phyloP scores from a whole-genome alignment of 2,888 invertebrate species.

The Cylloceria caligata region DNA sequence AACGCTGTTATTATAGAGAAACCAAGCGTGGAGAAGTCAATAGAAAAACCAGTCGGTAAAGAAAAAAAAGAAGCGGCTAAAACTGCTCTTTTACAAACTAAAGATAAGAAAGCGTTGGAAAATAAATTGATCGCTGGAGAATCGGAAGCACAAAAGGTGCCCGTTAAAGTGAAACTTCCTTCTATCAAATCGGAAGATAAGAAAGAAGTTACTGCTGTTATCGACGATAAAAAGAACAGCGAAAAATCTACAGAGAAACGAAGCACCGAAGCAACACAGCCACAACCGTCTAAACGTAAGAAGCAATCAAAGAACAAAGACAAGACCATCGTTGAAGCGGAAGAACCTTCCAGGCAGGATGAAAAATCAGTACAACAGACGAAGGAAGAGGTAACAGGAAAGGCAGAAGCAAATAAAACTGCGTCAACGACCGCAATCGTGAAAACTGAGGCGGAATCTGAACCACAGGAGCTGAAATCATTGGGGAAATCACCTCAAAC shows the following conservation, averaged over 20 bases:
- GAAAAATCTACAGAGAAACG: neutral
- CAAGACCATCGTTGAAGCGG: conserved; percentile 72
- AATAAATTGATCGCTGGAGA: conserved; percentile 76
- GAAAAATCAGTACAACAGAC: conserved; percentile 75
- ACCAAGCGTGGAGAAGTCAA: neutral
- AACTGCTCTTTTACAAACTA: conserved; percentile 66
- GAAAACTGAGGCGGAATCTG: conserved; percentile 7
- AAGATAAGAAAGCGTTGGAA: conserved; percentile 71
- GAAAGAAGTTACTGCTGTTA: neutral
- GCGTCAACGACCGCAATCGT: neutral
- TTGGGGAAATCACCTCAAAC: conserved; percentile 73
- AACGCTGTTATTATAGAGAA: neutral
- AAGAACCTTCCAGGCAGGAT: conserved; percentile 73
- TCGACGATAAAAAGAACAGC: neutral
- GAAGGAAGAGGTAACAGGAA: conserved; percentile 18
- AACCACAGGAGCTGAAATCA: conserved; percentile 58
- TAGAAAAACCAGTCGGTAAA: conserved; percentile 37
- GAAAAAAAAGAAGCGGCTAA: conserved; percentile 44
- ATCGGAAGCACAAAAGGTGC: neutral
- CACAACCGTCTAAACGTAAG: conserved; percentile 61
- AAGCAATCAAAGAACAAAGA: conserved; percentile 72
- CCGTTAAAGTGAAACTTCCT: neutral
- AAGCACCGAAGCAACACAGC: conserved; percentile 51
- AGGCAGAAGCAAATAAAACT: conserved; percentile 40
- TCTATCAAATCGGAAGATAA: conserved; percentile 3